Conservation (phyloP, 2,797 vertebrate genomes). For the Eutrigla gurnardus region DNA sequence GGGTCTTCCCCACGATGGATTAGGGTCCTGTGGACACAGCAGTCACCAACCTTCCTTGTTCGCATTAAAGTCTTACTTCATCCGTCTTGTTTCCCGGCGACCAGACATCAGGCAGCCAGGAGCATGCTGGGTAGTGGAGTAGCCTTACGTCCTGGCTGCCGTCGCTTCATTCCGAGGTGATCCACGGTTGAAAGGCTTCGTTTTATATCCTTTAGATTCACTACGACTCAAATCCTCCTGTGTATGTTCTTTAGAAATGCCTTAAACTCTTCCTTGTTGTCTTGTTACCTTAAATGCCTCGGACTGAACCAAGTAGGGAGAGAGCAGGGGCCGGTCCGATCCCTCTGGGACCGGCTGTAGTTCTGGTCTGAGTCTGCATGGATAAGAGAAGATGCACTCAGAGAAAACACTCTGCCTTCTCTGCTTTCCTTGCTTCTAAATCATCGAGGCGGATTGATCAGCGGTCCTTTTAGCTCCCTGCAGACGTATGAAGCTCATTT, state of each 20-base stretch:
- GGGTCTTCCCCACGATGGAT: too few species aligned
- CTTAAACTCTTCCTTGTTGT: background rate
- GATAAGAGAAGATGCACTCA: background rate
- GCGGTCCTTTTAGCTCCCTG: constrained; percentile 15
- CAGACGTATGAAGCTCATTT: constrained; percentile 15
- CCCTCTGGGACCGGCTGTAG: background rate
- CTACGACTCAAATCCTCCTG: constrained; percentile 7
- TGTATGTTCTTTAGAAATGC: background rate
- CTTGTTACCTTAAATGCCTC: constrained; percentile 9
- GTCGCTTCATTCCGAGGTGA: too few species aligned
- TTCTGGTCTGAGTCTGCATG: background rate
- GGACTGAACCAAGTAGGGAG: background rate
- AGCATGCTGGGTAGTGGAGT: too few species aligned
- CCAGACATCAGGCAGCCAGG: too few species aligned
- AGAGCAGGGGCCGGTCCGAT: background rate
- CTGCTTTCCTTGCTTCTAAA: constrained; percentile 22
- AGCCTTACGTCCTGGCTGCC: too few species aligned
- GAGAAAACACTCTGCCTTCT: background rate
- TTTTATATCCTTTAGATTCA: background rate
- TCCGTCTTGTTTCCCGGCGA: too few species aligned
- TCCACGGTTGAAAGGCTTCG: background rate
- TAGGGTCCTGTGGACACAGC: too few species aligned
- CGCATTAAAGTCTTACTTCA: too few species aligned
- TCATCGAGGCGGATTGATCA: constrained; percentile 44
- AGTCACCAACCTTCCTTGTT: too few species aligned